phyloP scores from a whole-genome alignment of 2,113 vertebrate species.

The Aphyosemion australe region DNA sequence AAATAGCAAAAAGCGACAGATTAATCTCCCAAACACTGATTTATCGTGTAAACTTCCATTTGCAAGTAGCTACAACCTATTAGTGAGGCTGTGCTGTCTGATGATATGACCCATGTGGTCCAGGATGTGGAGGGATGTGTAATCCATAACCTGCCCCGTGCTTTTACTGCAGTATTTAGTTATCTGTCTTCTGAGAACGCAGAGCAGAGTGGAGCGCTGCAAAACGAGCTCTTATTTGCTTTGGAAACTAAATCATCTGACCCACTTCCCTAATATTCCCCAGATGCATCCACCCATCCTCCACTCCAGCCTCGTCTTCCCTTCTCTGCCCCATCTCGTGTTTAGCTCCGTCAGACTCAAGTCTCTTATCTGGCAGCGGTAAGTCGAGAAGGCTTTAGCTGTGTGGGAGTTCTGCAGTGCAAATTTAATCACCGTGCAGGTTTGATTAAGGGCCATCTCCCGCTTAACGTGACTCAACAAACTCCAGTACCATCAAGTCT shows the following conservation, averaged over 20 bases:
- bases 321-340: constrained; percentile 25
- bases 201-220: constrained; percentile 30
- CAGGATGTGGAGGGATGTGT: constrained; percentile 3
- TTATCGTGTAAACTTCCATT: no score
- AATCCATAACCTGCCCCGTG: constrained; percentile 5
- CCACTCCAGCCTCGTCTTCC: constrained; percentile 23
- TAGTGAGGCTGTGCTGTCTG: neutral
- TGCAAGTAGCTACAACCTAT: neutral
- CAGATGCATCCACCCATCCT: constrained; percentile 22
- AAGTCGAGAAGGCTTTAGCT: constrained; percentile 34
- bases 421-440: constrained; percentile 43
- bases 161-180: constrained; percentile 49
- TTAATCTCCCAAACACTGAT: neutral
- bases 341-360: constrained; percentile 52
- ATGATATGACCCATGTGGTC: neutral
- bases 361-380: constrained; percentile 52
- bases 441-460: constrained; percentile 33
- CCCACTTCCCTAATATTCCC: constrained; percentile 71
- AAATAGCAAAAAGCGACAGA: constrained; percentile 11
- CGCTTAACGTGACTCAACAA: constrained; percentile 32
- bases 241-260: constrained; percentile 71
- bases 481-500: constrained; percentile 23
- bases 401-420: constrained; percentile 48
- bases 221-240: constrained; percentile 67
- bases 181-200: constrained; percentile 29